Percentiles rank a stretch among this genome's conserved stretches.
Conservation (phyloP, 2,888 invertebrate species). For the Ypsolopha scabrella region DNA sequence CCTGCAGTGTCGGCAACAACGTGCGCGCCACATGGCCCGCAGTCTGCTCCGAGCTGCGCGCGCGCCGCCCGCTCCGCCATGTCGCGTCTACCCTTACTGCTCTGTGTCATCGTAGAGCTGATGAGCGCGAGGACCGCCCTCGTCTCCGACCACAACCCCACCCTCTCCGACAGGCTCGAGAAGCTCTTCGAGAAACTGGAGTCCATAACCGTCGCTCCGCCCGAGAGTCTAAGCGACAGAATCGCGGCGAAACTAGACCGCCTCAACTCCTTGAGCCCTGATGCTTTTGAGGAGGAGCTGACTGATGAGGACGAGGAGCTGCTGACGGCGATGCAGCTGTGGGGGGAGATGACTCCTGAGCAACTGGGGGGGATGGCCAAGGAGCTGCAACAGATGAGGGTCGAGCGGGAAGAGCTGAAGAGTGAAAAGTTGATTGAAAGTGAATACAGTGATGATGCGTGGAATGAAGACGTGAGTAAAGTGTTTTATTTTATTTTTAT, state of each 20-base stretch:
- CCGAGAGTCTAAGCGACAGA: slow-evolving; percentile 19
- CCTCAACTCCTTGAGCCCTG: slow-evolving; percentile 36
- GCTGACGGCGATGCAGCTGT: slow-evolving; percentile 40
- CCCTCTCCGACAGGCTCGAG: slow-evolving; percentile 38
- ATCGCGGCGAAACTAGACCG: slow-evolving; percentile 42
- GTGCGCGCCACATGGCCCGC: slow-evolving; percentile 21
- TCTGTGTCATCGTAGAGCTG: slow-evolving; percentile 27
- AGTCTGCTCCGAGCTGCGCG: slow-evolving; percentile 26
- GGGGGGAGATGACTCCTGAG: slow-evolving; percentile 38
- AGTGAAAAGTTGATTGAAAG: slow-evolving; percentile 26
- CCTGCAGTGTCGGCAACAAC: slow-evolving; percentile 17
- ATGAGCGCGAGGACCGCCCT: slow-evolving; percentile 32
- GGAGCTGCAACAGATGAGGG: slow-evolving; percentile 38
- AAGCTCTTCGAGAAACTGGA: slow-evolving; percentile 47
- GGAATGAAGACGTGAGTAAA: slow-evolving; percentile 48
- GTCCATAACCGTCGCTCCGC: slow-evolving; percentile 22
- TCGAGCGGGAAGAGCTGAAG: slow-evolving; percentile 21
- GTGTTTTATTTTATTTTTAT: background rate
- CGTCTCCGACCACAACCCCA: slow-evolving; percentile 36
- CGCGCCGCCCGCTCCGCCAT: slow-evolving; percentile 40
- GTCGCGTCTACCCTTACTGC: slow-evolving; percentile 31
- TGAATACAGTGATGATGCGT: slow-evolving; percentile 29
- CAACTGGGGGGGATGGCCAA: slow-evolving; percentile 41
- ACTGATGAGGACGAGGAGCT: slow-evolving; percentile 50
- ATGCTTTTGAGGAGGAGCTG: slow-evolving; percentile 18